Percentiles rank a stretch among this genome's conserved stretches.
phyloP scores from a whole-genome alignment of 2,888 invertebrate genomes.

The Sphecodes monilicornis region DNA sequence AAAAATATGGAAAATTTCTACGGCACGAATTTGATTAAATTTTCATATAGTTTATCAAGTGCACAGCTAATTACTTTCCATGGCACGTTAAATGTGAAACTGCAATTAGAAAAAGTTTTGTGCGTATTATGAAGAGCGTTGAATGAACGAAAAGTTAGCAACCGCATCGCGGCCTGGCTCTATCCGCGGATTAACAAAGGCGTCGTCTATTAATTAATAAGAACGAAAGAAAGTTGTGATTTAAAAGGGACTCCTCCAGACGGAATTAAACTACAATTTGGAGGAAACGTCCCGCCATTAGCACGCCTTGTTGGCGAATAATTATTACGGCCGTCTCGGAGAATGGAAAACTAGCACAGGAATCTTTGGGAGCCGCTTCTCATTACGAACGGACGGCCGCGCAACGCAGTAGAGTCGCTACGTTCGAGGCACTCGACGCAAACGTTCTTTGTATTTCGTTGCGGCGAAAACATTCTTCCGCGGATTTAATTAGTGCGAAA shows the following conservation, averaged over 20 bases:
- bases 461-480: conserved; percentile 27
- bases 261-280: background rate
- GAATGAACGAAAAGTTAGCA: too few relatives aligned
- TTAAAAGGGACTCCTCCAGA: background rate
- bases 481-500: conserved; percentile 45
- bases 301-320: background rate
- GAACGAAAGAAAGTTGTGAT: too few relatives aligned
- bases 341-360: background rate
- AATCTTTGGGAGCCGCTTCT: conserved; percentile 3
- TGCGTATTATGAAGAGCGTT: too few relatives aligned
- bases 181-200: background rate
- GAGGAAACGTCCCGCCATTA: background rate
- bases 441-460: conserved; percentile 1
- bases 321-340: background rate
- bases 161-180: too few relatives aligned
- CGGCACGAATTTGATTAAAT: background rate
- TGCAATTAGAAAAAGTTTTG: too few relatives aligned
- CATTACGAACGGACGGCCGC: conserved; percentile 1
- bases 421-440: conserved; percentile 8
- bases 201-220: background rate
- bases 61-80: background rate
- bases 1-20: background rate
- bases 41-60: background rate
- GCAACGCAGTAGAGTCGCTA: conserved; percentile 5
- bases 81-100: too few relatives aligned